A percentile compares a stretch with the other conserved stretches of the same genome.
Conservation (phyloP, 2,113 vertebrate genomes). For the Bubo scandiacus region DNA sequence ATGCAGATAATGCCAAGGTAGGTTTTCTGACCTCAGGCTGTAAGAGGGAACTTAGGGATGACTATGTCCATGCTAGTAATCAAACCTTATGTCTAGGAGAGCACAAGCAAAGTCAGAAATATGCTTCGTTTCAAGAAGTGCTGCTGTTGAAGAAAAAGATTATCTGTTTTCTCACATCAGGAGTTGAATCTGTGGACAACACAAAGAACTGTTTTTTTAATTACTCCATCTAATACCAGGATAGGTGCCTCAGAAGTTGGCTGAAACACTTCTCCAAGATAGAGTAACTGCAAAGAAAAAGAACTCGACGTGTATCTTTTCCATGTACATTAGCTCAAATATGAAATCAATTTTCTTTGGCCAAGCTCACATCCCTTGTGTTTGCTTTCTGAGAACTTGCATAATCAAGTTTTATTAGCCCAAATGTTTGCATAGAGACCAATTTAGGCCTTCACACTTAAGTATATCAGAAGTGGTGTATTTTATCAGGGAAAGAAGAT, state of each 20-base stretch:
- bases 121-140: background rate
- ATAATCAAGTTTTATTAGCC: constrained; percentile 15
- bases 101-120: background rate
- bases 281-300: background rate
- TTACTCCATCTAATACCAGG: background rate
- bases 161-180: background rate
- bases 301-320: background rate
- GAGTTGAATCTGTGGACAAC: background rate
- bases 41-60: background rate
- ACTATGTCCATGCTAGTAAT: background rate
- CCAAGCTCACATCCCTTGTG: background rate
- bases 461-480: background rate
- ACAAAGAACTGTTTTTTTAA: background rate
- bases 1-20: background rate
- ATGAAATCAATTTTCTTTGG: background rate
- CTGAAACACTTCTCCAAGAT: background rate
- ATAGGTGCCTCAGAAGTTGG: background rate
- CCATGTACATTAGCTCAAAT: background rate
- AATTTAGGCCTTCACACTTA: background rate
- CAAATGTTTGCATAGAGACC: background rate
- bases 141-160: background rate
- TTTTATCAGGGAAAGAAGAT: background rate
- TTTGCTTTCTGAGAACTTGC: constrained; percentile 12
- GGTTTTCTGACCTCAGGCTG: background rate
- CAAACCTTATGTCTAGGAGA: background rate